Percentiles rank a stretch among this genome's conserved stretches.
phyloP scores from a whole-genome alignment of 2,113 vertebrate genomes.

The Neotragus pygmaeus region DNA sequence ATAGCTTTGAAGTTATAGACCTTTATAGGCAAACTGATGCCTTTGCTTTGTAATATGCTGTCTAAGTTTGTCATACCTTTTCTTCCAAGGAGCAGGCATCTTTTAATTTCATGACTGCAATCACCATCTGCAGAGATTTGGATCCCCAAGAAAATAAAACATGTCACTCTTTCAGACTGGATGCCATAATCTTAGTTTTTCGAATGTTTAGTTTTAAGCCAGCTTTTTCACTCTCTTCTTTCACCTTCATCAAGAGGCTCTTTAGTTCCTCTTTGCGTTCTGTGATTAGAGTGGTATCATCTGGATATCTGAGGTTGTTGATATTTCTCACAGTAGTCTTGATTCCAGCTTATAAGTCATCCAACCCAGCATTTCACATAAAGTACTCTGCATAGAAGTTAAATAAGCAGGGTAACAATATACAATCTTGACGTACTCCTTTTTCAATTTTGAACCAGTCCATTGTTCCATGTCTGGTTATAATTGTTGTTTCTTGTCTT shows the following conservation, averaged over 20 bases:
- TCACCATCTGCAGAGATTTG: neutral
- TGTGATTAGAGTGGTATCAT: neutral
- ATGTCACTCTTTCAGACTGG: neutral
- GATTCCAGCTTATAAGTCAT: neutral
- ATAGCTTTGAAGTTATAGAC: neutral
- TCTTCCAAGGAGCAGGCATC: neutral
- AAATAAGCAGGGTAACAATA: neutral
- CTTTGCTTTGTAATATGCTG: neutral
- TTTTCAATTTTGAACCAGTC: neutral
- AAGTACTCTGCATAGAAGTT: neutral
- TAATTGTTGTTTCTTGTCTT: neutral
- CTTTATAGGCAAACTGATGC: neutral
- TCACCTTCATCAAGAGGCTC: neutral
- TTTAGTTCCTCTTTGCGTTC: neutral
- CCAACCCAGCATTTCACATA: neutral
- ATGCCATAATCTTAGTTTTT: neutral
- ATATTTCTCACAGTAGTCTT: neutral
- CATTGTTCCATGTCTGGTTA: neutral
- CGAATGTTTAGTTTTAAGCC: neutral
- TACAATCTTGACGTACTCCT: neutral
- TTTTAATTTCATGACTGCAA: neutral
- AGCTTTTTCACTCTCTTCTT: neutral
- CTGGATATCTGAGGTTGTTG: neutral
- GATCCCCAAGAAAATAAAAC: neutral
- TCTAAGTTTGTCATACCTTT: neutral